Evolutionary conservation across 64 coral and sea anemone species (phyloP).

Genomic region (Pocillopora damicornis): DNA sequence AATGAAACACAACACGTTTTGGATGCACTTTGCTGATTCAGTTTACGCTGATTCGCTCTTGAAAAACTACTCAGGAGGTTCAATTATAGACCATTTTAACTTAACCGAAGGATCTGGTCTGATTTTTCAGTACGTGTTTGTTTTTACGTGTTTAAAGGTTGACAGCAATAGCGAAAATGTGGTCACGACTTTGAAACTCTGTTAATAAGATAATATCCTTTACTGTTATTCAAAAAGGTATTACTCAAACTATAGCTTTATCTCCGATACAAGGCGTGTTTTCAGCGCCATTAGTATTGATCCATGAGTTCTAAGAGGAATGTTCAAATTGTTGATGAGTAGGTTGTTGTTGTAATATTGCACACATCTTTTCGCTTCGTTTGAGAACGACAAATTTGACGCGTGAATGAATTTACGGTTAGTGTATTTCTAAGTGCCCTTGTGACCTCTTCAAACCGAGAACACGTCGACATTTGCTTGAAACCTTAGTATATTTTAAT

Average conservation of each 20-base stretch:
- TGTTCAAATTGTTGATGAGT: background rate
- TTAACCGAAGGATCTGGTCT: background rate
- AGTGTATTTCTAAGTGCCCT: background rate
- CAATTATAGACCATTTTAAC: background rate
- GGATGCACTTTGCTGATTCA: background rate
- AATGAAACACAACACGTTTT: background rate
- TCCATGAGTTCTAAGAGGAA: background rate
- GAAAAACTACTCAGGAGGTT: background rate
- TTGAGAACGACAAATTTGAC: background rate
- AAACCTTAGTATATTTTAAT: background rate
- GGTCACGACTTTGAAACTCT: background rate
- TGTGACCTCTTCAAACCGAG: slow-evolving; percentile 8
- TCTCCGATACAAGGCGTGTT: background rate
- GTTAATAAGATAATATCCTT: slow-evolving; percentile 20
- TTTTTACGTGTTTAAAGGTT: slow-evolving; percentile 25
- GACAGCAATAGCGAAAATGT: background rate
- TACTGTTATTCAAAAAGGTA: background rate
- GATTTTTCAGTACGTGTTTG: background rate
- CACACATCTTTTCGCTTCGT: background rate
- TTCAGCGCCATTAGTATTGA: background rate
- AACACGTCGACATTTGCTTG: background rate
- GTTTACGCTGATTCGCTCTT: background rate
- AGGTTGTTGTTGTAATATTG: background rate
- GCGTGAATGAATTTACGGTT: background rate
- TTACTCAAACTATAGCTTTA: slow-evolving; percentile 1